Evolutionary conservation across 2,797 vertebrate genomes (phyloP).

Genomic region (Eutrigla gurnardus): DNA sequence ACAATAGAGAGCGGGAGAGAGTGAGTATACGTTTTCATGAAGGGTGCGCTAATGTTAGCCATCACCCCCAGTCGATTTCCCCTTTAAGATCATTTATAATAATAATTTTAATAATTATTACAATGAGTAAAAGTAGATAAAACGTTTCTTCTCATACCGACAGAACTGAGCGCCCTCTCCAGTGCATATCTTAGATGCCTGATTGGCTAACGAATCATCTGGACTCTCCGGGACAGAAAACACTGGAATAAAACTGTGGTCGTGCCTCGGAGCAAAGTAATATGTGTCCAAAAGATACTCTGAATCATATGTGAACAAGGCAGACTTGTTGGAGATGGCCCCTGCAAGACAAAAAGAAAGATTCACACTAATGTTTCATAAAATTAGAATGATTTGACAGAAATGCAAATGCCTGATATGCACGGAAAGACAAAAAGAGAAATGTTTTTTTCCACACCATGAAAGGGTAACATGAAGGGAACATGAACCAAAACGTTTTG

Average conservation of each 20-base stretch:
- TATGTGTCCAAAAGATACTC: conserved; percentile 83
- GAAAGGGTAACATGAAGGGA: not conserved
- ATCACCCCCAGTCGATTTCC: not conserved
- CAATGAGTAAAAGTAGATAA: not conserved
- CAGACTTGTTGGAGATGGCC: conserved; percentile 84
- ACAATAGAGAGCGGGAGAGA: no score
- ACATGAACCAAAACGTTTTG: not conserved
- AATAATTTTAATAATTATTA: not conserved
- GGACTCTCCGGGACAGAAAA: conserved; percentile 79
- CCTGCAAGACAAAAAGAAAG: conserved; percentile 78
- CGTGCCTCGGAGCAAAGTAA: conserved; percentile 82
- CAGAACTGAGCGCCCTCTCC: conserved; percentile 81
- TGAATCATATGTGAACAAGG: conserved; percentile 94
- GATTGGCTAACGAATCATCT: conserved; percentile 73
- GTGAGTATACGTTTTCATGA: no score
- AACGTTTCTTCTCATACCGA: conserved; percentile 61
- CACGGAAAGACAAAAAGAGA: not conserved
- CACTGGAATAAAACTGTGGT: conserved; percentile 84
- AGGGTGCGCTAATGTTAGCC: no score
- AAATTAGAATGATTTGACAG: not conserved
- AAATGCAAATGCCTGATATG: not conserved
- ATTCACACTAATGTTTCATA: not conserved
- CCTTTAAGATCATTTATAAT: not conserved
- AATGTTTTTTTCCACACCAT: not conserved
- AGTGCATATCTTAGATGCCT: conserved; percentile 77